Conservation (phyloP, 2,888 invertebrate genomes). For the Pseudanteris insignis region DNA sequence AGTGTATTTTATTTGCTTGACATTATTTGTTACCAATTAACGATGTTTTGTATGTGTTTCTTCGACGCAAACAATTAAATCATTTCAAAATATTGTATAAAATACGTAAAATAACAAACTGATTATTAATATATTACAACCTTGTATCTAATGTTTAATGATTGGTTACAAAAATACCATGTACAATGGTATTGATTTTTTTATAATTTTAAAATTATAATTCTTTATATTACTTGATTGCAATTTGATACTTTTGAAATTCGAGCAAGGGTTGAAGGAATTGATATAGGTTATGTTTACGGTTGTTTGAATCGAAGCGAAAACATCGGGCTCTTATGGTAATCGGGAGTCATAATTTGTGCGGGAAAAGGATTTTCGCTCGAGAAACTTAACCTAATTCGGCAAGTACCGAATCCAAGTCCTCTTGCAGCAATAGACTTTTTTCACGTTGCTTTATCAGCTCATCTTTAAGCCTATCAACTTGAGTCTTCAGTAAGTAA, state of each 20-base stretch:
- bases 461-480: constrained; percentile 87
- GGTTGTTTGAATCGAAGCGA: constrained; percentile 11
- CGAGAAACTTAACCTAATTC: constrained; percentile 75
- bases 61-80: constrained; percentile 14
- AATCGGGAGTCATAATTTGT: no score
- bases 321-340: constrained; percentile 13
- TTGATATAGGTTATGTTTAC: constrained; percentile 17
- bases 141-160: no score
- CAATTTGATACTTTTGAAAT: no score
- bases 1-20: no score
- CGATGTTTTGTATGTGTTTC: not conserved
- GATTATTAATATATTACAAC: no score
- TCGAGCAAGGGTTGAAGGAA: not conserved
- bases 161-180: no score
- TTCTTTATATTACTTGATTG: no score
- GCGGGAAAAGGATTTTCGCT: constrained; percentile 6
- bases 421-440: constrained; percentile 80
- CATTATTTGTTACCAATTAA: no score
- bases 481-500: constrained; percentile 85
- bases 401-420: constrained; percentile 85
- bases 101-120: not conserved
- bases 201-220: no score
- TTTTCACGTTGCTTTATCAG: constrained; percentile 84
- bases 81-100: no score
- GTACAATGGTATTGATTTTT: no score